Evolutionary conservation across 1,140 invertebrate genomes (phyloP).

Genomic region (Tetramorium simillimum): DNA sequence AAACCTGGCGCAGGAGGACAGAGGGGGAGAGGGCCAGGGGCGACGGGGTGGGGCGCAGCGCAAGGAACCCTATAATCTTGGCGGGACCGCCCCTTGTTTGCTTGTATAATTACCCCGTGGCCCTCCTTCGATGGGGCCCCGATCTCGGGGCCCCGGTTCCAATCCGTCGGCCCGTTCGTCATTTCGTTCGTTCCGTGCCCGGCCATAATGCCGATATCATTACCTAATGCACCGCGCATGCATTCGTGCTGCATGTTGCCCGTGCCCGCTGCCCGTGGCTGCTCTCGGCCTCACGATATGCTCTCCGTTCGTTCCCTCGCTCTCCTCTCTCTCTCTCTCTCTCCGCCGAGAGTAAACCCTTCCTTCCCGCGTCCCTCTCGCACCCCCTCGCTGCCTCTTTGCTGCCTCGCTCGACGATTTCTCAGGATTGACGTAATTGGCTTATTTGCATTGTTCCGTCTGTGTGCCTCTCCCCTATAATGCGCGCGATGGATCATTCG

Average conservation of each 20-base stretch:
- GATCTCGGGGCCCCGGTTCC: constrained; percentile 70
- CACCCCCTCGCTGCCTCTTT: not conserved
- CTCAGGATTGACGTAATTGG: constrained; percentile 81
- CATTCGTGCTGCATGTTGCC: constrained; percentile 62
- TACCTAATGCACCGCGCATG: constrained; percentile 79
- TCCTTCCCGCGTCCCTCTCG: not conserved
- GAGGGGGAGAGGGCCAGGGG: constrained; percentile 65
- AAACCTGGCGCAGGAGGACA: not conserved
- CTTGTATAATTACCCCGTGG: constrained; percentile 83
- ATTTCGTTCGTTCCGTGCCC: constrained; percentile 77
- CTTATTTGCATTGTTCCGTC: constrained; percentile 78
- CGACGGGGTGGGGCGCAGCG: constrained; percentile 52
- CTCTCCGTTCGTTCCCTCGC: not conserved
- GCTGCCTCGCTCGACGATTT: constrained; percentile 71
- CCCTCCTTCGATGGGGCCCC: constrained; percentile 79
- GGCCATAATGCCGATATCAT: constrained; percentile 81
- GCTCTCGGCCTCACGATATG: constrained; percentile 61
- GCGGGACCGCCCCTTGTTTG: constrained; percentile 83
- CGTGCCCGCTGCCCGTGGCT: constrained; percentile 43
- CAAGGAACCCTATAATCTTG: constrained; percentile 81
- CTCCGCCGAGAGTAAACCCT: not conserved
- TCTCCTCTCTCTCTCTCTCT: not conserved
- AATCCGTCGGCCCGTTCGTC: constrained; percentile 77
- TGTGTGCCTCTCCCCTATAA: constrained; percentile 63
- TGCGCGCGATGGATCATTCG: constrained; percentile 71